These are phyloP conservation scores for Anarhynchus alexandrinus DNA, from an alignment of 2,113 vertebrate genomes.

Conservation along the genomic window DNA sequence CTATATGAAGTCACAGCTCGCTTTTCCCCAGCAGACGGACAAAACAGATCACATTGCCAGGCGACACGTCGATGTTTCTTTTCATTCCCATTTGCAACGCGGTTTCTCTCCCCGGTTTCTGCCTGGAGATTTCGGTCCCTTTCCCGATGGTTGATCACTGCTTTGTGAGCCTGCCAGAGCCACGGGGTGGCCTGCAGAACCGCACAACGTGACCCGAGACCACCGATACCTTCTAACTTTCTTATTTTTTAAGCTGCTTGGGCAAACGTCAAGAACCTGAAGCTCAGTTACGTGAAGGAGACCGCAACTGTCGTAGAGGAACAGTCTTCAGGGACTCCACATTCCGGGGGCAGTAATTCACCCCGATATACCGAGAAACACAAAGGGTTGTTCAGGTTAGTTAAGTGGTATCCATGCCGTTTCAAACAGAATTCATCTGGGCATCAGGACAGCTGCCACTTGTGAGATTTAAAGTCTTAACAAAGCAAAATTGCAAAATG, in stretches of 20 bases:
- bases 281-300: neutral
- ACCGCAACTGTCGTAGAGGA: neutral
- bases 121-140: neutral
- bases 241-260: neutral
- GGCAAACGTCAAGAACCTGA: neutral
- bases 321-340: neutral
- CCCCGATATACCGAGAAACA: neutral
- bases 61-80: neutral
- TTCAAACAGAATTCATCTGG: neutral
- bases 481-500: neutral
- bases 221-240: neutral
- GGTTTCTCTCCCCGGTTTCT: neutral
- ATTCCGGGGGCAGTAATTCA: neutral
- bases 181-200: neutral
- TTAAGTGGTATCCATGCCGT: neutral
- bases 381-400: neutral
- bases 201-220: neutral
- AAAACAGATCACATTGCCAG: neutral
- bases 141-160: neutral
- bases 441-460: neutral
- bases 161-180: neutral
- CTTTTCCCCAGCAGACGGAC: neutral
- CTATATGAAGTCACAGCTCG: neutral
- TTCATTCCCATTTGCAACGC: neutral
- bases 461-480: neutral